A percentile compares a stretch with the other conserved stretches of the same genome.
Evolutionary conservation across 2,113 vertebrate species (phyloP).

Genomic region (Tachysurus vachellii): DNA sequence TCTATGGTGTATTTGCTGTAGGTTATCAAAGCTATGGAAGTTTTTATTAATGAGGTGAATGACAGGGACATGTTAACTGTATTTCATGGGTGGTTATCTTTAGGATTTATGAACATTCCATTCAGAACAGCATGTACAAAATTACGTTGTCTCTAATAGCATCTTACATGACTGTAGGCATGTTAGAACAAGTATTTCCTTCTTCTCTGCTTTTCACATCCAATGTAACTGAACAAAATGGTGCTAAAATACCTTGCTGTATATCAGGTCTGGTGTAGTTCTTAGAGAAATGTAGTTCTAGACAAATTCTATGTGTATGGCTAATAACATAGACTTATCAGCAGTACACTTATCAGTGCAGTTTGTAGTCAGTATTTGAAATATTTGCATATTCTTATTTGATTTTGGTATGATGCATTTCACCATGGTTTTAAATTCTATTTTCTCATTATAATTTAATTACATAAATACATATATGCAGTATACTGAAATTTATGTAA

Average conservation of each 20-base stretch:
- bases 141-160: background rate
- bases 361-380: background rate
- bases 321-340: background rate
- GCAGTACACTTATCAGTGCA: background rate
- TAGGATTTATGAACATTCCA: background rate
- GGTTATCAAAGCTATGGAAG: background rate
- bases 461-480: background rate
- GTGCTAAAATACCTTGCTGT: background rate
- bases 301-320: background rate
- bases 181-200: background rate
- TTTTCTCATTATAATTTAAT: background rate
- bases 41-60: background rate
- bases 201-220: constrained; percentile 9
- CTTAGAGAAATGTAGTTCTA: background rate
- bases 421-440: background rate
- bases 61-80: background rate
- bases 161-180: background rate
- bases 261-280: background rate
- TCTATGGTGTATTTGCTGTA: background rate
- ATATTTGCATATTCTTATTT: background rate
- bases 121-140: constrained; percentile 11
- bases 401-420: background rate
- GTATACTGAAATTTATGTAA: no score
- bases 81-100: background rate
- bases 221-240: background rate